A percentile compares a stretch with the other conserved stretches of the same genome.
These are phyloP conservation scores for Thalassophryne amazonica DNA, from an alignment of 2,797 vertebrate species.

Conservation along the genomic window DNA sequence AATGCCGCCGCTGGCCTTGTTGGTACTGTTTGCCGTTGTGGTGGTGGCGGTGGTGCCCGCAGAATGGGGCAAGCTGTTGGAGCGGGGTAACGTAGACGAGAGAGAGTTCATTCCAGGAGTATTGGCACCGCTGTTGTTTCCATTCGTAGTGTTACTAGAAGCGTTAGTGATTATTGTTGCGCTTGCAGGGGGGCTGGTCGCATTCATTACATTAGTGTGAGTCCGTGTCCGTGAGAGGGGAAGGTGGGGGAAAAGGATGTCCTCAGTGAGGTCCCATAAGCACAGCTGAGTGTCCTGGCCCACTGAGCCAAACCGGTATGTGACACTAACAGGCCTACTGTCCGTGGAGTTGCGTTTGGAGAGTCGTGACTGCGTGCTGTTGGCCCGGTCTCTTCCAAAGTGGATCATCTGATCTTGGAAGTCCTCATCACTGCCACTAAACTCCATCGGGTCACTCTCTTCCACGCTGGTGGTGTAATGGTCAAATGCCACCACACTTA, in stretches of 20 bases:
- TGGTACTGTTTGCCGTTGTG: conserved; percentile 82
- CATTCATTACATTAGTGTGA: conserved; percentile 97
- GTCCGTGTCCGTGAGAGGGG: conserved; percentile 95
- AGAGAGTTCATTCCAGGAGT: conserved; percentile 82
- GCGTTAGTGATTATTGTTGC: conserved; percentile 79
- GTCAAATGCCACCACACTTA: conserved; percentile 95
- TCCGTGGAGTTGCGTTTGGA: conserved; percentile 97
- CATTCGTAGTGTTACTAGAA: conserved; percentile 81
- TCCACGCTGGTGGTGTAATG: conserved; percentile 96
- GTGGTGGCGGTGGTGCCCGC: conserved; percentile 81
- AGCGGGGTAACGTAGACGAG: conserved; percentile 88
- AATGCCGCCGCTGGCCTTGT: conserved; percentile 75
- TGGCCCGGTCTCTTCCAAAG: conserved; percentile 86
- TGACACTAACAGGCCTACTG: conserved; percentile 92
- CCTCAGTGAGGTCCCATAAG: conserved; percentile 98
- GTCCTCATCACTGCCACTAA: conserved; percentile 98
- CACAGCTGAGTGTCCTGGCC: conserved; percentile 98
- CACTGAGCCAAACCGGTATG: conserved; percentile 94
- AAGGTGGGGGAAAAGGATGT: conserved; percentile 95
- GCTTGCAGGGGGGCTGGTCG: conserved; percentile 85
- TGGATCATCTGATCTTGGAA: conserved; percentile 92
- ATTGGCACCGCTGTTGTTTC: conserved; percentile 81
- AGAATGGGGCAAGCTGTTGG: conserved; percentile 96
- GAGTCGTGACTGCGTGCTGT: conserved; percentile 93
- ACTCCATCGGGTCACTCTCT: conserved; percentile 92